Percentiles rank a stretch among this genome's conserved stretches.
Conservation (phyloP, 2,113 vertebrate genomes). For the Todiramphus chloris region DNA sequence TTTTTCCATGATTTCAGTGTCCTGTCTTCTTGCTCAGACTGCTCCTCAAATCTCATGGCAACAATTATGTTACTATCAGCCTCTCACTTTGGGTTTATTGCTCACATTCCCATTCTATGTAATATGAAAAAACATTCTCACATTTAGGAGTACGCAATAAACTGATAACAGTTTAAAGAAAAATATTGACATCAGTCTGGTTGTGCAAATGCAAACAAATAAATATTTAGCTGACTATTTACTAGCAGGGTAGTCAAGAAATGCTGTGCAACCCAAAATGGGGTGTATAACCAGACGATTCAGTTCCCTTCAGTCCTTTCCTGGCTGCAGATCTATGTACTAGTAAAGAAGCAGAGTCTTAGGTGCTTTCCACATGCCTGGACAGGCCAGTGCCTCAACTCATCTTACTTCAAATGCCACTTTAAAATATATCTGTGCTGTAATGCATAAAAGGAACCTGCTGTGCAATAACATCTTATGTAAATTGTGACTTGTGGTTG, state of each 20-base stretch:
- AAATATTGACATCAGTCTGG: slow-evolving; percentile 58
- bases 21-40: neutral
- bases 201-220: slow-evolving; percentile 54
- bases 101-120: neutral
- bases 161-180: slow-evolving; percentile 44
- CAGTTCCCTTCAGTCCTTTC: neutral
- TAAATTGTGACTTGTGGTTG: slow-evolving; percentile 50
- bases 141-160: slow-evolving; percentile 1
- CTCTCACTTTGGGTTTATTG: neutral
- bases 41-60: neutral
- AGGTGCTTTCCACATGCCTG: neutral
- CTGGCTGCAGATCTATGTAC: neutral
- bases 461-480: slow-evolving; percentile 48
- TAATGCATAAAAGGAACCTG: slow-evolving; percentile 43
- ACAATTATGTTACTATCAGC: neutral
- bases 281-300: neutral
- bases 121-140: neutral
- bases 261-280: slow-evolving; percentile 33
- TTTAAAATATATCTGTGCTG: slow-evolving; percentile 23
- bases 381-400: slow-evolving; percentile 2
- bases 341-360: neutral
- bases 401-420: slow-evolving; percentile 20
- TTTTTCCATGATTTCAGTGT: neutral
- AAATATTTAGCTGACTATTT: slow-evolving; percentile 63
- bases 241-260: slow-evolving; percentile 40